These are phyloP conservation scores for Hiodon alosoides DNA, from an alignment of 2,113 vertebrate species.

Conservation along the genomic window DNA sequence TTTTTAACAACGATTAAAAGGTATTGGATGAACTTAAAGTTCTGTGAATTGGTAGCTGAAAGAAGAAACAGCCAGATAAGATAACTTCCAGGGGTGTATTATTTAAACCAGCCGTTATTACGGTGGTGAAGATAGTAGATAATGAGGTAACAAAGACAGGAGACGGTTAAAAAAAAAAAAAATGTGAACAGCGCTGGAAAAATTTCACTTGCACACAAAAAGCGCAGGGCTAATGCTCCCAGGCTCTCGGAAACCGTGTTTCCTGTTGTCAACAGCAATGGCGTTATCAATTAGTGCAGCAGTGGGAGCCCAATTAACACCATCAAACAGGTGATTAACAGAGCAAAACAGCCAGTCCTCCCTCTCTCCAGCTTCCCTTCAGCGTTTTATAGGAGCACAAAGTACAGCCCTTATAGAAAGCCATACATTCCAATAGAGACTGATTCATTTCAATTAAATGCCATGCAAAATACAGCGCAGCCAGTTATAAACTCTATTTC, in stretches of 20 bases:
- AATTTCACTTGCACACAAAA: slow-evolving; percentile 22
- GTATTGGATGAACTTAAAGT: slow-evolving; percentile 3
- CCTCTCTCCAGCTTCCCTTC: background rate
- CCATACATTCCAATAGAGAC: background rate
- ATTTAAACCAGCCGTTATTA: slow-evolving; percentile 16
- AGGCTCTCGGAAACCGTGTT: slow-evolving; percentile 45
- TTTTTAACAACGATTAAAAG: slow-evolving; percentile 7
- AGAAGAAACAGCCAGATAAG: slow-evolving; percentile 36
- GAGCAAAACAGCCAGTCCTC: slow-evolving; percentile 29
- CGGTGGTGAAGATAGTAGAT: slow-evolving; percentile 22
- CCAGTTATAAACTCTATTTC: background rate
- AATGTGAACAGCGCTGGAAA: slow-evolving; percentile 19
- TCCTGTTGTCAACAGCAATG: slow-evolving; percentile 64
- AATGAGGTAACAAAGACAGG: slow-evolving; percentile 22
- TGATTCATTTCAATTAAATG: background rate
- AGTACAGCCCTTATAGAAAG: background rate
- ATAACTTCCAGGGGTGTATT: slow-evolving; percentile 42
- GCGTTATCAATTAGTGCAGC: slow-evolving; percentile 74
- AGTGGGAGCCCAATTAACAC: slow-evolving; percentile 75
- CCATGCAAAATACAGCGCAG: background rate
- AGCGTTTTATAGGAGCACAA: slow-evolving; percentile 6
- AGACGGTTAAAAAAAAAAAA: slow-evolving; percentile 20
- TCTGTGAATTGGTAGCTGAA: slow-evolving; percentile 4
- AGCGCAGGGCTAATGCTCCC: slow-evolving; percentile 9
- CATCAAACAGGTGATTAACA: slow-evolving; percentile 77